Evolutionary conservation across 2,113 vertebrate genomes (phyloP).

Genomic region (Cyrtonyx montezumae): DNA sequence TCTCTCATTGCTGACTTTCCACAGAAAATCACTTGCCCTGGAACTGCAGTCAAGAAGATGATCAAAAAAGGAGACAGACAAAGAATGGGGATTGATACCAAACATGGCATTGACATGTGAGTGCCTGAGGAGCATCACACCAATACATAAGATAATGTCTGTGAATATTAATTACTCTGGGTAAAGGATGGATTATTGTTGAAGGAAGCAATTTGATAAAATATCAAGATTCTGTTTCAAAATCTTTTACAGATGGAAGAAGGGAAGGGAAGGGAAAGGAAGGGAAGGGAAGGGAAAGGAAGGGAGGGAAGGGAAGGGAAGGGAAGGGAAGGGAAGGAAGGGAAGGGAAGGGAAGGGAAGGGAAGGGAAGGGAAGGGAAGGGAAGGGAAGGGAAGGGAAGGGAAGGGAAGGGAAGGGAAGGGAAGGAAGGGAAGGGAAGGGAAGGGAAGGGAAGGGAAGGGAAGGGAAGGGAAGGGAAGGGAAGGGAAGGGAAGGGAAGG

Average conservation of each 20-base stretch:
- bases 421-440: too few relatives aligned
- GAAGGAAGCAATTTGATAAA: not conserved
- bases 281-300: too few relatives aligned
- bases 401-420: too few relatives aligned
- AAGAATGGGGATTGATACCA: not conserved
- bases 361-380: too few relatives aligned
- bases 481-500: too few relatives aligned
- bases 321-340: too few relatives aligned
- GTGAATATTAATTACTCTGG: not conserved
- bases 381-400: too few relatives aligned
- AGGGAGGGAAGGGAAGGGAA: too few relatives aligned
- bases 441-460: too few relatives aligned
- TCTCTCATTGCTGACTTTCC: not conserved
- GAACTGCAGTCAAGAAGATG: not conserved
- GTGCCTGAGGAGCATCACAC: rapidly evolving
- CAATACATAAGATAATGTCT: not conserved
- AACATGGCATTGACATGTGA: rapidly evolving
- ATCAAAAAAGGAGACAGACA: not conserved
- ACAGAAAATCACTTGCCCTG: not conserved
- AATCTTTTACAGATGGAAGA: not conserved
- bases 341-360: too few relatives aligned
- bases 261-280: not conserved
- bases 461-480: too few relatives aligned
- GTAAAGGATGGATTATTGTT: not conserved
- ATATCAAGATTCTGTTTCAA: not conserved